These are phyloP conservation scores for Karalla daura DNA, from an alignment of 2,797 vertebrate species.

Conservation along the genomic window DNA sequence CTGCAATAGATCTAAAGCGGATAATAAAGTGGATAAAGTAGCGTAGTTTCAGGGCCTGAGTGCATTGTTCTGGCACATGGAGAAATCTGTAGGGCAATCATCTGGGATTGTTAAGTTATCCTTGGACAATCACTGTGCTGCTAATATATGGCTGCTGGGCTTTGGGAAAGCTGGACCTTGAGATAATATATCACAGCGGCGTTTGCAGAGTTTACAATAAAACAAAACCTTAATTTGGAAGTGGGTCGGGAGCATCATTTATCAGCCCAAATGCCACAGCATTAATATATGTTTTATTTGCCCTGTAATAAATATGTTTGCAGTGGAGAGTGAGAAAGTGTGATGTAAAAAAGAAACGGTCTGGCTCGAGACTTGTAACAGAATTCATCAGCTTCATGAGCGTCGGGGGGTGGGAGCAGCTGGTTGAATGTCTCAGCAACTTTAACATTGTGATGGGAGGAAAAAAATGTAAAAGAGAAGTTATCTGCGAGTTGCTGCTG, in stretches of 20 bases:
- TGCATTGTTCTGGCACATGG: background rate
- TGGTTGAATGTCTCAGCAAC: conserved; percentile 48
- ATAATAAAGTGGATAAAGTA: too few species aligned
- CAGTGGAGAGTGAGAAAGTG: conserved; percentile 23
- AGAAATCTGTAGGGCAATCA: background rate
- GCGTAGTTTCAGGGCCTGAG: background rate
- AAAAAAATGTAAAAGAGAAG: conserved; percentile 27
- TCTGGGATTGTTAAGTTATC: background rate
- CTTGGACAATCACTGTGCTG: background rate
- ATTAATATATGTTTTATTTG: conserved; percentile 42
- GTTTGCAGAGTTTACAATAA: conserved; percentile 23
- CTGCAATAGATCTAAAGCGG: too few species aligned
- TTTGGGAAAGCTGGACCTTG: conserved; percentile 12
- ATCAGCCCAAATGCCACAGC: conserved; percentile 48
- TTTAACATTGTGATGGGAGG: conserved; percentile 26
- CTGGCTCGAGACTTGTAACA: conserved; percentile 6
- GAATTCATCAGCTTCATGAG: conserved; percentile 51
- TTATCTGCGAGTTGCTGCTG: conserved; percentile 45
- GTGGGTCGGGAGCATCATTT: conserved; percentile 10
- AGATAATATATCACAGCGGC: background rate
- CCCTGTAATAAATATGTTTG: conserved; percentile 40
- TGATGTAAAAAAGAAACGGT: conserved; percentile 42
- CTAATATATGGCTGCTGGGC: background rate
- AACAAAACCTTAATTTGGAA: conserved; percentile 27
- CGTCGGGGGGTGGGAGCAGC: background rate